Conservation (phyloP, 2,113 vertebrate genomes). For the Hippocampus guttulatus region DNA sequence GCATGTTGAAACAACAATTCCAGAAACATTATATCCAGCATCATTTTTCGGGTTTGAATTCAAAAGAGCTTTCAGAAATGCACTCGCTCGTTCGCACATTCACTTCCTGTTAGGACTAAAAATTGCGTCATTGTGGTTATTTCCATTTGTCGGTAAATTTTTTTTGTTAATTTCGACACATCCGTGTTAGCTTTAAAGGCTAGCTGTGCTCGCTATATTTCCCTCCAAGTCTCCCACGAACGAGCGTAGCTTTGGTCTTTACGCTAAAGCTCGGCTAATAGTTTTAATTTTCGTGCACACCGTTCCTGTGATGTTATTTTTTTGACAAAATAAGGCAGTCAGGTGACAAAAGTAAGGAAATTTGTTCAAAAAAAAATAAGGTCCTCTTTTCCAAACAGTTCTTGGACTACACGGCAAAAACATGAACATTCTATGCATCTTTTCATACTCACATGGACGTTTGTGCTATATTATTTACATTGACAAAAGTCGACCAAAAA, state of each 20-base stretch:
- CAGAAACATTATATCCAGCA: background rate
- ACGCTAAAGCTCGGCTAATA: background rate
- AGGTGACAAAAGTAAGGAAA: conserved; percentile 62
- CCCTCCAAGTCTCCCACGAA: background rate
- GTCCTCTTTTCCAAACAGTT: background rate
- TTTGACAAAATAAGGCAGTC: conserved; percentile 69
- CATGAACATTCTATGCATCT: background rate
- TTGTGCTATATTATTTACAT: conserved; percentile 71
- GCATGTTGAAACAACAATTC: no score
- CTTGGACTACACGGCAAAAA: background rate
- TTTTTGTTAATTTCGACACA: background rate
- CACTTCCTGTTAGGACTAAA: background rate
- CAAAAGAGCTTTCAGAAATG: background rate
- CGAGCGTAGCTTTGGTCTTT: background rate
- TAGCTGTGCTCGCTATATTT: background rate
- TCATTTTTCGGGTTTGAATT: background rate
- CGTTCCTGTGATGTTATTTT: conserved; percentile 5
- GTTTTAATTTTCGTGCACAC: background rate
- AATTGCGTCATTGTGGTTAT: background rate
- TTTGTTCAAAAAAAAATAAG: background rate
- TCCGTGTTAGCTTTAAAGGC: background rate
- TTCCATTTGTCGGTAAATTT: background rate
- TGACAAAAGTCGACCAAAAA: conserved; percentile 62
- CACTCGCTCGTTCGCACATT: background rate
- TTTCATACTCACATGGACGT: conserved; percentile 16